A percentile compares a stretch with the other conserved stretches of the same genome.
These are phyloP conservation scores for Cynopterus sphinx DNA, from an alignment of 2,797 vertebrate genomes.

Conservation along the genomic window DNA sequence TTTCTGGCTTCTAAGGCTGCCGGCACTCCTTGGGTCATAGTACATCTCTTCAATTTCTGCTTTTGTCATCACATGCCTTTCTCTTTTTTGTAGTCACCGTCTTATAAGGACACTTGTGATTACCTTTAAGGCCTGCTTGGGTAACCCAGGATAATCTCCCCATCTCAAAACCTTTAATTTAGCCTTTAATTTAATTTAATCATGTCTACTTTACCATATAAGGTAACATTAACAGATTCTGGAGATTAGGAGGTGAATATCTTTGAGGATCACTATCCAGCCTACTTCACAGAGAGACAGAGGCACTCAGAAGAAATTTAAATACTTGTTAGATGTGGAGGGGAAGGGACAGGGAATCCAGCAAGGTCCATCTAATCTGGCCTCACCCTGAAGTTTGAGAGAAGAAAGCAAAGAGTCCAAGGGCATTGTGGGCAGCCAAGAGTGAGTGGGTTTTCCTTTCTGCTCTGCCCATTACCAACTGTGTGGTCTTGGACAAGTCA, in stretches of 20 bases:
- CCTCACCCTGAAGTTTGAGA: neutral
- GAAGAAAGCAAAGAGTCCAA: neutral
- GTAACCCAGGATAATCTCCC: too few species aligned
- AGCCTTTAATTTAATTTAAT: neutral
- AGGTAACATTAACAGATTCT: neutral
- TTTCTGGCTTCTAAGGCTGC: neutral
- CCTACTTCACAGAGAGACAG: neutral
- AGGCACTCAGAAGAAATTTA: neutral
- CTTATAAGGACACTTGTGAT: neutral
- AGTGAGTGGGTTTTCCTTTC: neutral
- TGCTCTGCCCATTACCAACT: neutral
- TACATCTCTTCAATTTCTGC: fast-evolving
- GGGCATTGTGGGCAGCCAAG: neutral
- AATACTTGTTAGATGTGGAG: neutral
- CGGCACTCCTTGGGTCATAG: neutral
- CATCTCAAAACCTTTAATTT: neutral
- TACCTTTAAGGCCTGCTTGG: neutral
- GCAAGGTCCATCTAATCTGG: neutral
- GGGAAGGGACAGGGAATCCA: neutral
- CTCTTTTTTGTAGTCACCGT: neutral
- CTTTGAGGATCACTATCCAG: neutral
- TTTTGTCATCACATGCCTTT: neutral
- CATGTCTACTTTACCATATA: neutral
- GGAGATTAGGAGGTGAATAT: neutral
- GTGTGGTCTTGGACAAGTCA: neutral